Evolutionary conservation across 1,140 invertebrate genomes (phyloP).

Genomic region (Euschistus heros): DNA sequence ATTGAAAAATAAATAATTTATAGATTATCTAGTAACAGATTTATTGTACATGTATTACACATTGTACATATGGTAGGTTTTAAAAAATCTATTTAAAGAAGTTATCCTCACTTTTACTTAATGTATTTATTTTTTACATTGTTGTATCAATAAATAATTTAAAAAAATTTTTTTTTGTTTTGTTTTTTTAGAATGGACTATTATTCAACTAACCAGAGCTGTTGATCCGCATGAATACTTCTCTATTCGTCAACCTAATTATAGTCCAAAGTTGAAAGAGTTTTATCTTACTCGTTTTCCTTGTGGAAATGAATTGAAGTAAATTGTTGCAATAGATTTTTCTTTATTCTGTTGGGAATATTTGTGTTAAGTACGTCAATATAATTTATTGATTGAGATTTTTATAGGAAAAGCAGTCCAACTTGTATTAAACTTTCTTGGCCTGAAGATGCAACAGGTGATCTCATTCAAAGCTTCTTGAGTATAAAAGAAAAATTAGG

Average conservation of each 20-base stretch:
- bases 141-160: neutral
- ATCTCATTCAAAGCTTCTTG: neutral
- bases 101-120: neutral
- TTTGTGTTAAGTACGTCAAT: too few relatives aligned
- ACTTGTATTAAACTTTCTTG: neutral
- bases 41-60: too few relatives aligned
- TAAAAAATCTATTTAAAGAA: too few relatives aligned
- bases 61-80: too few relatives aligned
- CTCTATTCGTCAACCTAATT: neutral
- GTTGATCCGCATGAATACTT: neutral
- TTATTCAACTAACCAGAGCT: slow-evolving; percentile 6
- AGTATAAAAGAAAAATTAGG: slow-evolving; percentile 4
- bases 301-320: slow-evolving; percentile 10
- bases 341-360: slow-evolving; percentile 3
- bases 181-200: slow-evolving; percentile 12
- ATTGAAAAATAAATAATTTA: too few relatives aligned
- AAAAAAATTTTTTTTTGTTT: neutral
- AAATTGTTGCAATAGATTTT: neutral
- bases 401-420: slow-evolving; percentile 4
- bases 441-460: neutral
- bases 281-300: slow-evolving; percentile 1
- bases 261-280: slow-evolving; percentile 3
- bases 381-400: too few relatives aligned
- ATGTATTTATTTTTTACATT: neutral
- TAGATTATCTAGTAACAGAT: too few relatives aligned